Base-by-base conservation (phyloP, 37 sponge, comb jelly and placozoan genomes). In the Petrosia ficiformis region DNA sequence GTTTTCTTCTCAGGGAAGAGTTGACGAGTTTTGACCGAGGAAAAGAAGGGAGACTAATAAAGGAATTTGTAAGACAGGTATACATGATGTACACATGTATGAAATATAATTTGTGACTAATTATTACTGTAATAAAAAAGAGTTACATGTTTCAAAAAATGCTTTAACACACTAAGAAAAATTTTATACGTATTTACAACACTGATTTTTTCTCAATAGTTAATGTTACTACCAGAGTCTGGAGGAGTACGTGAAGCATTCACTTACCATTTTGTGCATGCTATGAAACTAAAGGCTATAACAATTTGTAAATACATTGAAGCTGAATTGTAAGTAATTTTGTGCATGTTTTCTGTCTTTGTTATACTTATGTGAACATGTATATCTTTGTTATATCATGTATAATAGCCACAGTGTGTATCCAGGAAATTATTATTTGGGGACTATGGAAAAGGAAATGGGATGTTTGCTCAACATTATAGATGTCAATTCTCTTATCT, bases 291-390 rank as follows among this genome's bases (percentile, higher is more conserved):
- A 25, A 93, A 81, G 42, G 86, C 93, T 22, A 52, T 93, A 38
- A 74, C 89, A 33, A 44, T 89, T 11, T 57, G 73, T 24, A 85
- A 85, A 69, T 84, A 88, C 48, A 63, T 93, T 41, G 81, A 87
- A 32, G 82, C 82, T 32, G 90, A 90, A 56, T 71, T 63, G 88
- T 87, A 72, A 80, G 87, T 73, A 5, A 32, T 77, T n/a, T n/a
- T 10, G 4, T 42, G 5, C 5, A 48, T 48, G 8, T 19, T 48
- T 48, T 19, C 14, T 48, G 54, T 48, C 14, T 8, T 48, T 48
- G 54, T 48, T 48, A 48, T 48, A 19, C 8, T 48, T 48, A 48
- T 48, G n/a, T n/a, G n/a, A n/a, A n/a, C n/a, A n/a, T n/a, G n/a
- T n/a, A n/a, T n/a, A n/a, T n/a, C n/a, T n/a, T n/a, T n/a, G n/a